Conservation (phyloP, 2,113 vertebrate species). For the Silurus meridionalis region DNA sequence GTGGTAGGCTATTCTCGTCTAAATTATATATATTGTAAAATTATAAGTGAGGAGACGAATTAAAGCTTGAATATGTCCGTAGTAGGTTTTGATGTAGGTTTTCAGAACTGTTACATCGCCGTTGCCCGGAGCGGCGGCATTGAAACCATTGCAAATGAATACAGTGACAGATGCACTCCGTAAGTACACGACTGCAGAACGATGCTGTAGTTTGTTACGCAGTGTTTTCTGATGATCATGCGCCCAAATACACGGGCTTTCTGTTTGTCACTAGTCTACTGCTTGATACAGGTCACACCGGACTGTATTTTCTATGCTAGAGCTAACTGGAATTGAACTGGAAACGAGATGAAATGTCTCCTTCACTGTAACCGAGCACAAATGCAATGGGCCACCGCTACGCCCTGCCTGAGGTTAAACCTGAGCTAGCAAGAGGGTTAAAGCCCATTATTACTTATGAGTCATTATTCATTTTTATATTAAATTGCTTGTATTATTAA, state of each 20-base stretch:
- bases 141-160: conserved; percentile 92
- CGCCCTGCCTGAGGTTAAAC: conserved; percentile 16
- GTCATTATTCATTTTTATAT: neutral
- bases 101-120: conserved; percentile 91
- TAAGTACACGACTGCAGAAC: conserved; percentile 72
- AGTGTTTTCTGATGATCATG: conserved; percentile 49
- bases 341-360: neutral
- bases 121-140: conserved; percentile 92
- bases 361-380: neutral
- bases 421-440: neutral
- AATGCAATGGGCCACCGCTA: neutral
- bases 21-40: conserved; percentile 49
- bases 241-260: neutral
- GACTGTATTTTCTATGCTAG: neutral
- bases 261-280: neutral
- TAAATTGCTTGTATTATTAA: neutral
- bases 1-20: conserved; percentile 19
- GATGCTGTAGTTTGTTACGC: conserved; percentile 62
- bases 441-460: neutral
- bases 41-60: conserved; percentile 45
- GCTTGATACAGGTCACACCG: neutral
- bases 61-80: conserved; percentile 81
- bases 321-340: neutral
- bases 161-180: conserved; percentile 97
- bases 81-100: conserved; percentile 92